Conservation (phyloP, 2,113 vertebrate species). For the Ctenodactylus gundi region DNA sequence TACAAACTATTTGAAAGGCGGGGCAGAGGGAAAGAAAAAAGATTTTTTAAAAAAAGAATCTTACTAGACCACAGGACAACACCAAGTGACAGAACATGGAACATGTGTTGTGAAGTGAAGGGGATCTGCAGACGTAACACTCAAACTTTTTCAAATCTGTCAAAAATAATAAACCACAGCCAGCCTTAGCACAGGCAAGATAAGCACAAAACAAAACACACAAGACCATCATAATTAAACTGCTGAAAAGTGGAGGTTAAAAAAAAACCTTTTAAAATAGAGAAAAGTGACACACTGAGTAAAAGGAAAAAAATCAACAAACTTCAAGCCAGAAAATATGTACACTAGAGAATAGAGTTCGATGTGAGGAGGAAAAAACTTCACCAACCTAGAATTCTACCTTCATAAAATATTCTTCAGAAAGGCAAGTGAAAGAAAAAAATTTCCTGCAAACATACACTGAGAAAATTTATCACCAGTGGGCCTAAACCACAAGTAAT, state of each 20-base stretch:
- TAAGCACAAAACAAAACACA: constrained; percentile 19
- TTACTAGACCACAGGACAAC: not conserved
- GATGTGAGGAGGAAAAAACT: not conserved
- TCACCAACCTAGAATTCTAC: not conserved
- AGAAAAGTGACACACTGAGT: not conserved
- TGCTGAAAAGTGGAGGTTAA: not conserved
- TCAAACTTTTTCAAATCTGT: not conserved
- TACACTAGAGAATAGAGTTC: not conserved
- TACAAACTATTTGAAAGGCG: not conserved
- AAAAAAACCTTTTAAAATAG: not conserved
- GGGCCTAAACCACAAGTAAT: constrained; percentile 26
- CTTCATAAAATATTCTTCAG: constrained; percentile 13
- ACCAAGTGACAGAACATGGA: not conserved
- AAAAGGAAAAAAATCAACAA: not conserved
- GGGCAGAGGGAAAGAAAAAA: not conserved
- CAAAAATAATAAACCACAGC: not conserved
- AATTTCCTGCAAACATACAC: constrained; percentile 35
- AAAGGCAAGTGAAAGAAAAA: constrained; percentile 35
- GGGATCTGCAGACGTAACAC: not conserved
- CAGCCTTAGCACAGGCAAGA: not conserved
- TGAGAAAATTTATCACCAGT: constrained; percentile 45
- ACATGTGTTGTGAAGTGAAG: not conserved
- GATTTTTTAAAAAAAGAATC: not conserved
- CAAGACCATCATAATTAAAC: not conserved
- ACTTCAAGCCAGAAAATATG: constrained; percentile 17